These are phyloP conservation scores for Diloba caeruleocephala DNA, from an alignment of 2,888 invertebrate species.

Conservation along the genomic window DNA sequence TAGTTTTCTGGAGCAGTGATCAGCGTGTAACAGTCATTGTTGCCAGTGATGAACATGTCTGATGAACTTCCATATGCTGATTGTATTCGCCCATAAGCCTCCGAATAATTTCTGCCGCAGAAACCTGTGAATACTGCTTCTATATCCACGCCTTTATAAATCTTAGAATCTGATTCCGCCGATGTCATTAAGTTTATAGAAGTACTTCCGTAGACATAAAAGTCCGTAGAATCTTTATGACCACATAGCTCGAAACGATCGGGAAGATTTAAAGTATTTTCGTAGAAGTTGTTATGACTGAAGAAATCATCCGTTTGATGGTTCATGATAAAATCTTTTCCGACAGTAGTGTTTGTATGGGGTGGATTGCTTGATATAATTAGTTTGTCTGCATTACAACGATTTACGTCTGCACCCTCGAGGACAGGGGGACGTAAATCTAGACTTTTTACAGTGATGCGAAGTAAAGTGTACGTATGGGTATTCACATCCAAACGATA, in stretches of 20 bases:
- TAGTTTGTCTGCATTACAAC: conserved; percentile 76
- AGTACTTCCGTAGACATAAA: conserved; percentile 67
- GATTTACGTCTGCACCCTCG: conserved; percentile 48
- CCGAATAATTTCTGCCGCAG: conserved; percentile 91
- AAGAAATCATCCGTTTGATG: conserved; percentile 60
- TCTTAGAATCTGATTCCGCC: conserved; percentile 57
- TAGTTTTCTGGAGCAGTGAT: conserved; percentile 91
- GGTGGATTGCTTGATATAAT: conserved; percentile 61
- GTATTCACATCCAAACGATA: conserved; percentile 63
- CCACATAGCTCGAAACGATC: conserved; percentile 68
- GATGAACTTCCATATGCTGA: conserved; percentile 54
- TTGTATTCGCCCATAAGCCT: conserved; percentile 91
- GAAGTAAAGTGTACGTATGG: conserved; percentile 54
- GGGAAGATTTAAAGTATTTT: conserved; percentile 48
- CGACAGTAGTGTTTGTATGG: conserved; percentile 63
- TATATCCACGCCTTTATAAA: conserved; percentile 91
- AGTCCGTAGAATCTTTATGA: conserved; percentile 64
- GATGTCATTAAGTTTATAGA: conserved; percentile 71
- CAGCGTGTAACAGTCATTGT: conserved; percentile 89
- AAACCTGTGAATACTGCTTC: conserved; percentile 87
- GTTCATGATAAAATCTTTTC: conserved; percentile 69
- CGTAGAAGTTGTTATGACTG: conserved; percentile 57
- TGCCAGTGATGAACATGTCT: too few species aligned
- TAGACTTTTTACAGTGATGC: conserved; percentile 66
- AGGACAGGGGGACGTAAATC: conserved; percentile 66